Base-by-base conservation (phyloP, 2,797 vertebrate genomes). In the Geotria australis region DNA sequence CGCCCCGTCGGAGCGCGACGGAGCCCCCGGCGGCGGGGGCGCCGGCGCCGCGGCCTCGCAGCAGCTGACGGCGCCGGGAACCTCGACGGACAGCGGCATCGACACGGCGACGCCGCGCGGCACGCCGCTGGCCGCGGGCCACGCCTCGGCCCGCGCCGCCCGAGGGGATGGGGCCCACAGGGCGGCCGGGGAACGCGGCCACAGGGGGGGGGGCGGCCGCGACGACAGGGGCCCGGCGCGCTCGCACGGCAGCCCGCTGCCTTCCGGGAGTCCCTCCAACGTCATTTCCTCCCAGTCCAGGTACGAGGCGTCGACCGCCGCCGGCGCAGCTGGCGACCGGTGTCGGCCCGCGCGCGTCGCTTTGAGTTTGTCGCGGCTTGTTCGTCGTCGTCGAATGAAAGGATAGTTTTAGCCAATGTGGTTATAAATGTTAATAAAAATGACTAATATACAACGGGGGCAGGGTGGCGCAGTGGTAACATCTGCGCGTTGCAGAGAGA, bases 1-100 rank as follows among this genome's bases (percentile, higher is more conserved):
- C 60, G 70, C 73, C 0, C 83, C 93, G 3, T 73, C 79, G 0
- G 84, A 96, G 61, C 72, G 85, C 58, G 83, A 78, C 58, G 81
- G 80, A 58, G 72, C 77, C 1, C 89, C 83, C 0, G 76, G 80
- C 0, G 85, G 93, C 61, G 85, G 85, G 1, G 81, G 84, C 64
- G 83, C 85, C 1, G 89, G 94, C 3, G 78, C 82, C 63, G 73
- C 79, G 6, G 82, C 76, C 72, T 75, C 74, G 0, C 74, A 76
- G 10, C 78, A 83, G 63, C 72, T 86, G 61, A 77, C 69, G 58
- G 73, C 73, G 58, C 69, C 71, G 8, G 73, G 79, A 1, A 71
- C 71, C 0, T 70, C 59, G 56, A 45, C 48, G 51, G 51, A 55
- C 51, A 55, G 51, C 51, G 51, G 51, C 7, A 55, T 55, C 24